Conservation (phyloP, 2,113 vertebrate species). For the Channa argus region DNA sequence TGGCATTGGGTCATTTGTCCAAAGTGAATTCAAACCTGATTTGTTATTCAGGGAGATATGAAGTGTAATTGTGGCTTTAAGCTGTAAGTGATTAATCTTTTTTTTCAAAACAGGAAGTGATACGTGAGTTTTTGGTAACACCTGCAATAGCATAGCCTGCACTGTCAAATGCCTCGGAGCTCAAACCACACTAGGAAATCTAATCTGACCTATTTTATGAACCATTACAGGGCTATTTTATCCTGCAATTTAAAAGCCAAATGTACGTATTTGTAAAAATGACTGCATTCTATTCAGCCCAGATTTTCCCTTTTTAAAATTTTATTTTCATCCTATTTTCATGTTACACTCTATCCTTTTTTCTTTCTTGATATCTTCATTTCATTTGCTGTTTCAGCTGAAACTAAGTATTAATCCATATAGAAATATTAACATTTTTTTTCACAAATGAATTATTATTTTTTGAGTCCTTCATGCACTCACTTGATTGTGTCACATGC, state of each 20-base stretch:
- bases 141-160: neutral
- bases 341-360: no score
- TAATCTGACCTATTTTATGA: no score
- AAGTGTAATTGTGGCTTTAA: neutral
- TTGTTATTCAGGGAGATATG: neutral
- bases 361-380: no score
- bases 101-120: neutral
- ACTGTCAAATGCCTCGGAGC: no score
- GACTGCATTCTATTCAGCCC: no score
- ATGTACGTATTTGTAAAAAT: no score
- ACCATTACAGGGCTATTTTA: no score
- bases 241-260: no score
- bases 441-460: slow-evolving; percentile 54
- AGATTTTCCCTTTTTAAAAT: no score
- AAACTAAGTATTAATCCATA: slow-evolving; percentile 50
- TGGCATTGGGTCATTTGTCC: neutral
- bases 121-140: neutral
- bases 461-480: slow-evolving; percentile 26
- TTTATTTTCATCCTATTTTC: no score
- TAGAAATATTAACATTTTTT: slow-evolving; percentile 59
- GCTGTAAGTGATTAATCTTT: slow-evolving; percentile 11
- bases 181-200: no score
- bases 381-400: slow-evolving; percentile 18
- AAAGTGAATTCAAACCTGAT: slow-evolving; percentile 5
- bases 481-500: slow-evolving; percentile 37